phyloP scores from a whole-genome alignment of 37 sponge, comb jelly and placozoan genomes.

The Crambe crambe region DNA sequence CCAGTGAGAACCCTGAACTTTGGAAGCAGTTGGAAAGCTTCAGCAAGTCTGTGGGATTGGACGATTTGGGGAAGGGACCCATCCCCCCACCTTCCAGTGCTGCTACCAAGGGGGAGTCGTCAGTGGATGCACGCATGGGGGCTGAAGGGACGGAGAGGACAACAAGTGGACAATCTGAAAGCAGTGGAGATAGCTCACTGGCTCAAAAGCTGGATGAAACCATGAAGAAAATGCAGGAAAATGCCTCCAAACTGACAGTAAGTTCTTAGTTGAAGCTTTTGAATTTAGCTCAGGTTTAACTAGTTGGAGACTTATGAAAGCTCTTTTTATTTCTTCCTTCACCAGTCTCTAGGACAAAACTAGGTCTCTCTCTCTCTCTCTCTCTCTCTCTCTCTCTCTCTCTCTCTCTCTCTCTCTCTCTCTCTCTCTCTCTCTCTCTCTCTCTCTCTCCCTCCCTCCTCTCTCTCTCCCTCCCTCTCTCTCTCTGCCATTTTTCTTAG shows the following conservation, averaged over 20 bases:
- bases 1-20: slow-evolving; percentile 68
- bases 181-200: background rate
- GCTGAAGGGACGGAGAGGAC: background rate
- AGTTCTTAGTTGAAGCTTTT: background rate
- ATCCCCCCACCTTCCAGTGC: background rate
- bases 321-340: too few relatives aligned
- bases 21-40: slow-evolving; percentile 63
- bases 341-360: too few relatives aligned
- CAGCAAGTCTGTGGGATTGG: slow-evolving; percentile 24
- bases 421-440: too few relatives aligned
- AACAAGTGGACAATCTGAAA: background rate
- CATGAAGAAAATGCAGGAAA: slow-evolving; percentile 34
- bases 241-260: slow-evolving; percentile 14
- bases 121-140: background rate
- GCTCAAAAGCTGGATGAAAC: slow-evolving; percentile 62
- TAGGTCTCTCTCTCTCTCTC: too few relatives aligned
- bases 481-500: too few relatives aligned
- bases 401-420: too few relatives aligned
- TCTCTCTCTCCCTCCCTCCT: too few relatives aligned
- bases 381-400: too few relatives aligned
- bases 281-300: too few relatives aligned
- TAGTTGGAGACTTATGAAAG: too few relatives aligned
- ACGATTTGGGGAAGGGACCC: background rate
- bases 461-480: too few relatives aligned
- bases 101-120: slow-evolving; percentile 14